A percentile compares a stretch with the other conserved stretches of the same genome.
Evolutionary conservation across 2,113 vertebrate genomes (phyloP).

Genomic region (Pyxicephalus adspersus): DNA sequence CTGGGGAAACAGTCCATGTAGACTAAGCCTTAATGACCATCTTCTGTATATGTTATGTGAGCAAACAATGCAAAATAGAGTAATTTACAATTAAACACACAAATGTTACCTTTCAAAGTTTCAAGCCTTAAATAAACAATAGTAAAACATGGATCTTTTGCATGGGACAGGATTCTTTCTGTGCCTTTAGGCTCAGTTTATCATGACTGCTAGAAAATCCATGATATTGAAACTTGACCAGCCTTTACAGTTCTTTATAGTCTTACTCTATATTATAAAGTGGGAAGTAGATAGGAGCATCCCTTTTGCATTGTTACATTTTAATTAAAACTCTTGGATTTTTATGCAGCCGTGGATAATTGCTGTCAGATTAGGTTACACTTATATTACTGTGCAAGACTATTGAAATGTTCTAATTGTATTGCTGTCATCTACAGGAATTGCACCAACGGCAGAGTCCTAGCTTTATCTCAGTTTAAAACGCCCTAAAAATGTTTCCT

Average conservation of each 20-base stretch:
- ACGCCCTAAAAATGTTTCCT: background rate
- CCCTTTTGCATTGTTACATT: conserved; percentile 27
- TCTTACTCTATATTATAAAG: conserved; percentile 24
- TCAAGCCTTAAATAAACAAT: too few species aligned
- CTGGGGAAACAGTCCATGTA: too few species aligned
- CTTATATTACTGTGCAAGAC: conserved; percentile 32
- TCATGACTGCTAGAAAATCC: background rate
- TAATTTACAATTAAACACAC: too few species aligned
- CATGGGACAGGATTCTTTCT: background rate
- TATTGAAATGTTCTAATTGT: conserved; percentile 53
- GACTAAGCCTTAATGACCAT: too few species aligned
- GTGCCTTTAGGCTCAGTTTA: background rate
- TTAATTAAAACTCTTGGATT: conserved; percentile 52
- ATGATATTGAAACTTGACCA: background rate
- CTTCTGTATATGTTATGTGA: too few species aligned
- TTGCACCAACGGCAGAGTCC: background rate
- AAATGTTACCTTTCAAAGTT: too few species aligned
- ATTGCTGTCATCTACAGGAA: conserved; percentile 46
- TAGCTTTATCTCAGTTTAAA: background rate
- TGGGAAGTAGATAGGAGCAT: background rate
- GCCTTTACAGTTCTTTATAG: background rate
- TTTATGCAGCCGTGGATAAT: conserved; percentile 49
- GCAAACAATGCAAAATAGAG: too few species aligned
- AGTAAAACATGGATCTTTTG: too few species aligned
- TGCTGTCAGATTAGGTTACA: conserved; percentile 50